These are phyloP conservation scores for Ammodramus savannarum DNA, from an alignment of 2,113 vertebrate genomes.

Conservation along the genomic window DNA sequence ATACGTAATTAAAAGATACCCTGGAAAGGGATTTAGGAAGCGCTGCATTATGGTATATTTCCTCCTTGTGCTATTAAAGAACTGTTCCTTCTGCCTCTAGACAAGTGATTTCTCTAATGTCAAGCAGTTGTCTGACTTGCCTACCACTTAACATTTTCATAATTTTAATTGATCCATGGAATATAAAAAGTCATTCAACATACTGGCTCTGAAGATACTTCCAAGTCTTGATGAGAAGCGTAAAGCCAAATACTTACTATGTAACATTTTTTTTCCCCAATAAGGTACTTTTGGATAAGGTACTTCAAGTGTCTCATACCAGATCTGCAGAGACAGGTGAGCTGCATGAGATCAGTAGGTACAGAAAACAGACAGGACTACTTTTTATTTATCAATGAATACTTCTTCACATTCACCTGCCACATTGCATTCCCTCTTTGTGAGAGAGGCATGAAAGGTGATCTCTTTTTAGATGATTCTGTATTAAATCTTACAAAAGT, in stretches of 20 bases:
- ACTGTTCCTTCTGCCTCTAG: not conserved
- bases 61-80: not conserved
- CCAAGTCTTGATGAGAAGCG: not conserved
- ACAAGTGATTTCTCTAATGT: not conserved
- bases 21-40: conserved; percentile 17
- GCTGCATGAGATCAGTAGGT: not conserved
- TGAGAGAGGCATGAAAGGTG: not conserved
- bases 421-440: not conserved
- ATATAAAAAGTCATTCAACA: not conserved
- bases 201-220: not conserved
- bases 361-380: not conserved
- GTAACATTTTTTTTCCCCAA: not conserved
- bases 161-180: not conserved
- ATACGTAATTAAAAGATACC: not conserved
- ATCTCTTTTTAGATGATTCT: not conserved
- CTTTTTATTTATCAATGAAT: not conserved
- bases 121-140: not conserved
- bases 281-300: not conserved
- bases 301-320: not conserved
- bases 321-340: not conserved
- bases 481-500: conserved; percentile 15
- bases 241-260: not conserved
- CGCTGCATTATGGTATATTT: not conserved
- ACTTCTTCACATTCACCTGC: not conserved
- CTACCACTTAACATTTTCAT: not conserved